Evolutionary conservation across 2,113 vertebrate genomes (phyloP).

Genomic region (Equus przewalskii): DNA sequence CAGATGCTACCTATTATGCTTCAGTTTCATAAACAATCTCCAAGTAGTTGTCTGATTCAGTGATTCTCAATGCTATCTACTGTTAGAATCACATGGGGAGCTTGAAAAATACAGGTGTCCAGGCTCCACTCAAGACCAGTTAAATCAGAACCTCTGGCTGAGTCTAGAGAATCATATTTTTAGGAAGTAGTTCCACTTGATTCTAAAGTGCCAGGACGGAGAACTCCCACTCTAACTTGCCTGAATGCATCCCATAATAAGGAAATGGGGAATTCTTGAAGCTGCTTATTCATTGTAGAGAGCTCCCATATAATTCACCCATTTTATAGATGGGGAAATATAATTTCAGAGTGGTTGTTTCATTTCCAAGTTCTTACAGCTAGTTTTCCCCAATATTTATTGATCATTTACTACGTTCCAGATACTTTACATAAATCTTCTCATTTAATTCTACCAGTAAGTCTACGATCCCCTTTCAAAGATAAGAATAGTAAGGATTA

Average conservation of each 20-base stretch:
- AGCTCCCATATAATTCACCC: not conserved
- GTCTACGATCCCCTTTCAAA: slow-evolving; percentile 25
- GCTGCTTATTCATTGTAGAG: not conserved
- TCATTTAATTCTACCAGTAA: slow-evolving; percentile 13
- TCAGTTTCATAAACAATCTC: not conserved
- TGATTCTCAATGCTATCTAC: not conserved
- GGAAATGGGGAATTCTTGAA: not conserved
- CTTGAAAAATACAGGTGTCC: not conserved
- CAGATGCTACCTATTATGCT: not conserved
- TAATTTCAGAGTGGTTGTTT: not conserved
- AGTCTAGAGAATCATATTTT: not conserved
- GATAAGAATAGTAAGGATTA: not conserved
- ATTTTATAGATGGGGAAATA: not conserved
- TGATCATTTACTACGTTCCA: slow-evolving; percentile 7
- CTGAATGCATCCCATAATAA: not conserved
- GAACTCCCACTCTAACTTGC: not conserved
- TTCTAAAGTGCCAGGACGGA: not conserved
- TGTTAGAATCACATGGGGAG: not conserved
- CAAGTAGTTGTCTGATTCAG: not conserved
- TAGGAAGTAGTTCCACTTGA: not conserved
- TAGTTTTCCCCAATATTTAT: not conserved
- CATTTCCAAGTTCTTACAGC: not conserved
- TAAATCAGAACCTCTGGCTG: not conserved
- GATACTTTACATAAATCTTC: not conserved
- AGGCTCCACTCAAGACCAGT: not conserved